Evolutionary conservation across 2,797 vertebrate genomes (phyloP), one percentile per base, ranked within the genome.

Genomic region (Myiotriccus ornatus): DNA sequence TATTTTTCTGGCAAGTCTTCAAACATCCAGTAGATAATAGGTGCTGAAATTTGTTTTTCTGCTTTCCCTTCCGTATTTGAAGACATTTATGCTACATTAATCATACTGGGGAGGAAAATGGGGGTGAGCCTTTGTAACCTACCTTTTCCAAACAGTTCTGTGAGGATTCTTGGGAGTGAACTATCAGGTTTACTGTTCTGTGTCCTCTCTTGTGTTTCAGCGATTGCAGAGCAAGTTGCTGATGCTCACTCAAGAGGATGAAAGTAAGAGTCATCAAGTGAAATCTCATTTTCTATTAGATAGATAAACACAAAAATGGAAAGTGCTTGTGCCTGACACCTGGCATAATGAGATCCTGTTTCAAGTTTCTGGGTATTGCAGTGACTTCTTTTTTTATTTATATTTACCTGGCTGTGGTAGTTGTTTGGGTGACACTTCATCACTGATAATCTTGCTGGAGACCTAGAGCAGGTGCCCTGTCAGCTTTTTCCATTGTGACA

Each of bases 221-320:
- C 97, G 87, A 44, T 87, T 99, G 81, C 98, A 98, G 91, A 98
- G 96, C 78, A 98, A 98, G 80, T 97, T 99, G 84, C 89, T 93
- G 71, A 49, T 96, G 90, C 96, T 99, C 32, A 98, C 96, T 4
- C 85, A 88, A 65, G 98, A 98, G 88, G 86, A 89, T 79, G 96
- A 95, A 97, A 95, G 98, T 98, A 98, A 98, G 97, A 95, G 84
- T 67, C 86, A 46, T 0, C 7, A 30, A 75, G 20, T 83, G 85
- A 35, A 77, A 75, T 91, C 70, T 55, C 2, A 10, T 77, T 78
- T 93, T 89, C 76, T 84, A 14, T 90, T 86, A 67, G 63, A 75
- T 49, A 73, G 65, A 77, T 56, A 89, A 75, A 64, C 80, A 49
- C 37, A 57, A 28, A 87, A 80, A 43, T 49, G 9, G 56, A 10